phyloP scores from a whole-genome alignment of 2,888 invertebrate genomes.

The Scaptomyza parva region DNA sequence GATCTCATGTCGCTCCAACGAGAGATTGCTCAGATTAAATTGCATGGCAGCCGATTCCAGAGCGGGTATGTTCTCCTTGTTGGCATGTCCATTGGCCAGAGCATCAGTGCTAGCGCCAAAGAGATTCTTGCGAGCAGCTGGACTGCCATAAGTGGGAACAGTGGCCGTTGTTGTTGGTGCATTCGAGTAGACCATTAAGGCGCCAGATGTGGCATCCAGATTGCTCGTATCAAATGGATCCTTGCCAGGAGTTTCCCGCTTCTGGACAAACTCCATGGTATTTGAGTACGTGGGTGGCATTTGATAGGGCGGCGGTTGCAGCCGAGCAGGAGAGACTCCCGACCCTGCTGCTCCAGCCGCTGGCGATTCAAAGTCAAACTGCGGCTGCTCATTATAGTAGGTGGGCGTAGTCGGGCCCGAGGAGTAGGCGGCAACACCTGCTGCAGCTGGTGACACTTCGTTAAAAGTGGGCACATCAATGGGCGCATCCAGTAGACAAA shows the following conservation, averaged over 20 bases:
- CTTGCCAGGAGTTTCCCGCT: constrained; percentile 43
- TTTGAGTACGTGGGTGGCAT: constrained; percentile 87
- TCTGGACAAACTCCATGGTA: constrained; percentile 83
- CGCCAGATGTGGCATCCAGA: constrained; percentile 37
- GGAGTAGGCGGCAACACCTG: constrained; percentile 7
- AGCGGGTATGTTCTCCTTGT: constrained; percentile 82
- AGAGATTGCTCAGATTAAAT: constrained; percentile 78
- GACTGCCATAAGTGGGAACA: constrained; percentile 54
- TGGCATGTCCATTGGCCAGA: constrained; percentile 43
- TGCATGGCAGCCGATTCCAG: constrained; percentile 73
- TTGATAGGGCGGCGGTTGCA: constrained; percentile 86
- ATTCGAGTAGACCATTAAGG: constrained; percentile 75
- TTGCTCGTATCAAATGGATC: constrained; percentile 90
- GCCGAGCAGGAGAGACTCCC: constrained; percentile 65
- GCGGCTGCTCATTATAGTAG: constrained; percentile 62
- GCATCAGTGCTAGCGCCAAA: constrained; percentile 49
- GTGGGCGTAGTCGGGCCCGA: constrained; percentile 64
- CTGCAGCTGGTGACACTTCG: constrained; percentile 29
- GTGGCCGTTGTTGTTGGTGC: constrained; percentile 27
- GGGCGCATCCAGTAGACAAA: constrained; percentile 90
- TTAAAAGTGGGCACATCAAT: constrained; percentile 88
- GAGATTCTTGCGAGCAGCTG: constrained; percentile 76
- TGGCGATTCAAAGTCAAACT: constrained; percentile 66
- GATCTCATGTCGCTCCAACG: constrained; percentile 68
- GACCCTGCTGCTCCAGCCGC: constrained; percentile 3